Percentiles rank a stretch among this genome's conserved stretches.
phyloP scores from a whole-genome alignment of 2,888 invertebrate genomes.

The Conomelus anceps region DNA sequence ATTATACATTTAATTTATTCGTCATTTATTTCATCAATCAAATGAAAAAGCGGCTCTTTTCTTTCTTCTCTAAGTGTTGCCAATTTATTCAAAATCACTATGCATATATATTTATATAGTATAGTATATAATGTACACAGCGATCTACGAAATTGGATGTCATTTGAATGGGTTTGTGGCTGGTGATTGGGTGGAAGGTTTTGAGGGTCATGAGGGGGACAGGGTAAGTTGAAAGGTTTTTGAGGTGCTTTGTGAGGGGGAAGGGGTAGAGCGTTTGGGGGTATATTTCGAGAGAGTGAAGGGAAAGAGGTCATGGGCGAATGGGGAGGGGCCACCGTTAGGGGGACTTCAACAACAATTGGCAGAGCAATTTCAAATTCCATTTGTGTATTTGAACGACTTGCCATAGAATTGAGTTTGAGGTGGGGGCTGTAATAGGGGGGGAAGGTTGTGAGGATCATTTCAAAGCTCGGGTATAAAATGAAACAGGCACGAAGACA shows the following conservation, averaged over 20 bases:
- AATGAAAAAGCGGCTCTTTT: no score
- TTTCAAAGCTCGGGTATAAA: no score
- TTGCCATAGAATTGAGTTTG: background rate
- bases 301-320: no score
- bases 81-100: no score
- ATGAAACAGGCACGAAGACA: no score
- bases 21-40: no score
- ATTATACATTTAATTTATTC: no score
- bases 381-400: background rate
- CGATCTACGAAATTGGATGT: background rate
- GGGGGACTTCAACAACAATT: background rate
- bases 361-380: background rate
- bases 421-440: background rate
- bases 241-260: background rate
- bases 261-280: background rate
- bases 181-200: background rate
- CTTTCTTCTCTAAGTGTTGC: no score
- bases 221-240: background rate
- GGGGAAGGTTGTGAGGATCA: no score
- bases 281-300: no score
- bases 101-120: no score
- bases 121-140: background rate
- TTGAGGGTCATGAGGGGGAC: background rate
- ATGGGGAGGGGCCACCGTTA: no score
- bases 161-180: background rate